These are phyloP conservation scores for Microtus pennsylvanicus DNA, from an alignment of 2,113 vertebrate species.

Conservation along the genomic window DNA sequence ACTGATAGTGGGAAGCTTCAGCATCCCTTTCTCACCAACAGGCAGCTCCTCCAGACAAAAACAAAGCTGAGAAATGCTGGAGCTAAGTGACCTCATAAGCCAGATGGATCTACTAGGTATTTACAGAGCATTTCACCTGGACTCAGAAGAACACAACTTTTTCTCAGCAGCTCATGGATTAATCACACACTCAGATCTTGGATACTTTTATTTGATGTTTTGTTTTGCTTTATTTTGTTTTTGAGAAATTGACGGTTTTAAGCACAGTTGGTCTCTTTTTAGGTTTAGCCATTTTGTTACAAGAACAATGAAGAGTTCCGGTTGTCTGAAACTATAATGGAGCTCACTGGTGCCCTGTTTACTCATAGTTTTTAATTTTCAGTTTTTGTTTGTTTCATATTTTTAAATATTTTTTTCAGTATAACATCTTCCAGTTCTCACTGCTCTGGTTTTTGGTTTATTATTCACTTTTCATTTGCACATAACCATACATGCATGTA, in stretches of 20 bases:
- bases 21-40: neutral
- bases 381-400: constrained; percentile 19
- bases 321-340: neutral
- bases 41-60: neutral
- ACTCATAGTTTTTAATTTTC: constrained; percentile 12
- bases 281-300: neutral
- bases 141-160: neutral
- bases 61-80: neutral
- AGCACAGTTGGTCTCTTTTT: neutral
- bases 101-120: neutral
- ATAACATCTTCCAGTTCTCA: constrained; percentile 1
- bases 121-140: neutral
- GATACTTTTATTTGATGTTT: neutral
- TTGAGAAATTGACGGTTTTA: neutral
- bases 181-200: neutral
- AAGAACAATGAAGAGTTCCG: neutral
- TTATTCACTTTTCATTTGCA: neutral
- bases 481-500: neutral
- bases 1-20: neutral
- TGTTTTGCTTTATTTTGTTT: neutral
- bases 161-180: neutral
- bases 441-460: neutral
- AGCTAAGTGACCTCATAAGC: neutral
- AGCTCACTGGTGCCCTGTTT: neutral
- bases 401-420: constrained; percentile 8